Base-by-base conservation (phyloP, 2,797 vertebrate genomes). In the Myiotriccus ornatus region DNA sequence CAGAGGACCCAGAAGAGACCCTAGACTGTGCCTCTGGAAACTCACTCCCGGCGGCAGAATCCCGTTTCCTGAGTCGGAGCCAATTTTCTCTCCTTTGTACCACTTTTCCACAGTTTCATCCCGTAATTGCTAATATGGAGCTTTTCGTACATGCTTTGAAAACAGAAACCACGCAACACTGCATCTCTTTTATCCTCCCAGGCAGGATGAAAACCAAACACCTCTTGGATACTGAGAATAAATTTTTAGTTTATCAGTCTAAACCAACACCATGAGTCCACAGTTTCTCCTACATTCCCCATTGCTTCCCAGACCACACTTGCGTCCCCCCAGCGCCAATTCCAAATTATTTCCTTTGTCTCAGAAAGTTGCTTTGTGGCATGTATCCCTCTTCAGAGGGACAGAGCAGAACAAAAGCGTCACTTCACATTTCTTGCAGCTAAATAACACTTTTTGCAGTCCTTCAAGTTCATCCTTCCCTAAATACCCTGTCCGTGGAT, bases 1-100 rank as follows among this genome's bases (percentile, higher is more conserved):
- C 78, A 86, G 89, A 87, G 86, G 89, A 82, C 83, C 67, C 55
- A 88, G 87, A 92, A 76, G 65, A 91, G 76, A 95, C 70, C 77
- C 97, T 95, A 96, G 96, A 69, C 70, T 93, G 87, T 20, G 87
- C 91, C 79, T 86, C 91, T 92, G 89, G 95, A 96, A 97, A 87
- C 43, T 87, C 93, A 93, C 47, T 91, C 95, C 91, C 19, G 30
- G 96, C 32, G 4, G 86, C 88, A 59, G 87, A 91, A 96, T 96
- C 95, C 96, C 64, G 14, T 95, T 97, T 93, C 96, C 92, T 87
- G 86, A 96, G 84, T 55, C 32, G 0, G 92, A 96, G 92, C 86
- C 87, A 80, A 77, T 93, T 95, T 96, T 93, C 53, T 73, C 79
- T 73, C 70, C 62, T 5, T 62, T 97, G 85, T 91, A 30, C 64